Percentiles rank a stretch among this genome's conserved stretches.
Evolutionary conservation across 2,888 invertebrate genomes (phyloP).

Genomic region (Chirona hameri): DNA sequence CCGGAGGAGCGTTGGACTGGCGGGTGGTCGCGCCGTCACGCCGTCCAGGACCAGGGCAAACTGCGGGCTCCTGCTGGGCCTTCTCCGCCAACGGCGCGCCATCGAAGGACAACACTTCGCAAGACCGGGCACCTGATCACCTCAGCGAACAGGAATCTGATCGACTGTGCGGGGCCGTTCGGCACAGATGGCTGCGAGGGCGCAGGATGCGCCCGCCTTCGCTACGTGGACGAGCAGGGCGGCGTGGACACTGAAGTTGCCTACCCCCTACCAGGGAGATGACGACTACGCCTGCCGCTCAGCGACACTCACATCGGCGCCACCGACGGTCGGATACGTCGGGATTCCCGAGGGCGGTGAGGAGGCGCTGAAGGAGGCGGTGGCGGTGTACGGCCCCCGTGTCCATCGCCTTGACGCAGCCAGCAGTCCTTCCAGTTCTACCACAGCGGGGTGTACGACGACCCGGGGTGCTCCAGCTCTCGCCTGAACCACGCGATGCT

Average conservation of each 20-base stretch:
- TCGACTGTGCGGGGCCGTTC: not conserved
- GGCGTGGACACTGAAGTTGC: not conserved
- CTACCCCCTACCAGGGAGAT: not conserved
- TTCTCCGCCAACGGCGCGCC: not conserved
- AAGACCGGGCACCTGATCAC: not conserved
- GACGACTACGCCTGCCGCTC: conserved; percentile 43
- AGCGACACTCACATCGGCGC: conserved; percentile 64
- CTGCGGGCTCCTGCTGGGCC: conserved; percentile 4
- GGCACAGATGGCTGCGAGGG: not conserved
- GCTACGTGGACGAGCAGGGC: not conserved
- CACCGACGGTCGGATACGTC: conserved; percentile 71
- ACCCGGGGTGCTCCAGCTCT: not conserved
- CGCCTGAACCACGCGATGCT: not conserved
- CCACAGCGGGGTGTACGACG: conserved; percentile 42
- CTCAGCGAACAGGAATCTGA: not conserved
- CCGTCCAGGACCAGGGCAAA: conserved; percentile 75
- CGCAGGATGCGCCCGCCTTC: not conserved
- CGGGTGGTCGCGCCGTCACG: conserved; percentile 69
- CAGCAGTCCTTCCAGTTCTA: conserved; percentile 82
- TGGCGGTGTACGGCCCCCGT: conserved; percentile 84
- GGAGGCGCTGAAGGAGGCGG: conserved; percentile 66
- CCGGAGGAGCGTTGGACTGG: conserved; percentile 85
- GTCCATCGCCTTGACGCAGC: conserved; percentile 83
- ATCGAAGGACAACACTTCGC: not conserved
- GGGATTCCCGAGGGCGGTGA: conserved; percentile 75